Conservation (phyloP, 2,113 vertebrate genomes). For the Malurus cyaneus region DNA sequence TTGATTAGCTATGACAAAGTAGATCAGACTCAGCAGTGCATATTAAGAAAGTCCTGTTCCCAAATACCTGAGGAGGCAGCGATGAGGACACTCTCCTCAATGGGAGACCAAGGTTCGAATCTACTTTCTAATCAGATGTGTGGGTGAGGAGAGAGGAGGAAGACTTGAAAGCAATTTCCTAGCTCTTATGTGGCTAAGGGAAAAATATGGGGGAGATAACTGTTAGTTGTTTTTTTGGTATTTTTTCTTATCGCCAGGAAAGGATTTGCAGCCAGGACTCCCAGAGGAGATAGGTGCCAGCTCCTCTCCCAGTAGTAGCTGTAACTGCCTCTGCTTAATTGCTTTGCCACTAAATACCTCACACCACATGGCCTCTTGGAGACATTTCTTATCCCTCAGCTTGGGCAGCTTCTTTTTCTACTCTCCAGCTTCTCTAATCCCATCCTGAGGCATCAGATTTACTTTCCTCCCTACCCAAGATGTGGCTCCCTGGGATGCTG, state of each 20-base stretch:
- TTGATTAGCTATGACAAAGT: neutral
- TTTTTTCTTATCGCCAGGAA: slow-evolving; percentile 22
- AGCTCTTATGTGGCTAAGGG: slow-evolving; percentile 36
- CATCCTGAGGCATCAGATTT: neutral
- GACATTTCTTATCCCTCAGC: neutral
- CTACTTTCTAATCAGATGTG: slow-evolving; percentile 24
- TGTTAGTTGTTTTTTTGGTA: neutral
- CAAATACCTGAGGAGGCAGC: neutral
- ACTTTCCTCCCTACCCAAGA: neutral
- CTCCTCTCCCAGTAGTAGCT: neutral
- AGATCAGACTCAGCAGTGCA: neutral
- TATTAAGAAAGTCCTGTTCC: neutral
- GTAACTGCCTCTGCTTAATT: neutral
- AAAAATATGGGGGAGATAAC: neutral
- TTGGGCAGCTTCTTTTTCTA: neutral
- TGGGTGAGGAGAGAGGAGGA: neutral
- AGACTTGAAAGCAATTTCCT: slow-evolving; percentile 52
- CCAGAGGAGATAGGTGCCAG: neutral
- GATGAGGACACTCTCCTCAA: neutral
- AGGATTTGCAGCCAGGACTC: neutral
- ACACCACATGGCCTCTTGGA: neutral
- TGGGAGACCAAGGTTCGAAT: neutral
- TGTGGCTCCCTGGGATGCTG: neutral
- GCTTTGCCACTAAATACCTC: neutral
- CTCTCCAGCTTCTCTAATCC: neutral